Evolutionary conservation across 92 coral and sea anemone species (phyloP).

Genomic region (Siderastrea siderea): DNA sequence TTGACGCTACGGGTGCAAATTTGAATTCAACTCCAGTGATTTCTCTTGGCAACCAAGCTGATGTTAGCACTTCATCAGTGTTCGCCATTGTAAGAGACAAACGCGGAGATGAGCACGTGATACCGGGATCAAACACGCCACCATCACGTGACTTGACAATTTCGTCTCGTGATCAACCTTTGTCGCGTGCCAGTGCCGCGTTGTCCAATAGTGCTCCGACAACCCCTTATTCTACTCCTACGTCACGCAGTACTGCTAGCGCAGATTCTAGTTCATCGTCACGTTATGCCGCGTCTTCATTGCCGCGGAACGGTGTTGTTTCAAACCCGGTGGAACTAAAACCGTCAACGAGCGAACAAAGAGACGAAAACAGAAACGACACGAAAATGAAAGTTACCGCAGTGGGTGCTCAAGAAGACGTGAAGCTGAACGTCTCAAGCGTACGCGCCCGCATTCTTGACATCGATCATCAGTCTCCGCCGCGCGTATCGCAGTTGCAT

Average conservation of each 20-base stretch:
- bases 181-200: neutral
- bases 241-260: neutral
- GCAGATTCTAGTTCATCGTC: neutral
- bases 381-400: conserved; percentile 7
- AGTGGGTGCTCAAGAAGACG: neutral
- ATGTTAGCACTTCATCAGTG: conserved; percentile 32
- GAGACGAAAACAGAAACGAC: conserved; percentile 62
- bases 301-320: conserved; percentile 11
- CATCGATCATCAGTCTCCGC: conserved; percentile 54
- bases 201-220: neutral
- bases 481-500: neutral
- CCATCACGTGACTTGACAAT: conserved; percentile 28
- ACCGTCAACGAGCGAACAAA: conserved; percentile 26
- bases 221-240: neutral
- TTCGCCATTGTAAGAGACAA: conserved; percentile 39
- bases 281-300: neutral
- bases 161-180: conserved; percentile 7
- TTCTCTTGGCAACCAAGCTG: conserved; percentile 31
- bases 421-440: conserved; percentile 19
- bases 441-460: conserved; percentile 66
- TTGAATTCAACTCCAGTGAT: conserved; percentile 17
- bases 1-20: conserved; percentile 12
- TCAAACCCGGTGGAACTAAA: conserved; percentile 28
- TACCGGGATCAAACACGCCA: conserved; percentile 19
- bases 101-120: conserved; percentile 37